Base-by-base conservation (phyloP, 1,140 invertebrate genomes). In the Arctopsyche grandis region DNA sequence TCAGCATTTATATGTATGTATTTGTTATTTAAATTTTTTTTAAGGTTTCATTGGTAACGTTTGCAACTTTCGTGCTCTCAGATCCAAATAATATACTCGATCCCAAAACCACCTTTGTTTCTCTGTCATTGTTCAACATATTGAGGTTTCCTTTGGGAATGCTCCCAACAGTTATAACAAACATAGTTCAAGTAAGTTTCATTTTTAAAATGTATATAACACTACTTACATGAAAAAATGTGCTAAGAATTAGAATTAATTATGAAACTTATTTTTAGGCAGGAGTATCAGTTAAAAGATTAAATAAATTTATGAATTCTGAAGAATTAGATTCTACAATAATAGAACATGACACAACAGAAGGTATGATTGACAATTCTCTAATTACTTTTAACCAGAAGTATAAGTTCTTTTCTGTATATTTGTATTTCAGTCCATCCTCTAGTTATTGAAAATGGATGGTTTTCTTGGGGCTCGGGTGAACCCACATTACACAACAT, bases 41-140 rank as follows among this genome's bases (percentile, higher is more conserved):
- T 89, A n/a, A 96, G 94, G 94, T 96, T 75, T 94, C 95, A 83
- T 89, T 99, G 86, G 95, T 95, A 77, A 95, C 96, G 83, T 99
- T 99, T 88, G 94, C 94, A 83, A 96, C 95, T 77, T 98, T 93
- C 89, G 94, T 98, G 83, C 88, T 97, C 86, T 90, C 93, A 84
- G 93, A 94, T 87, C 92, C 94, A 85, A 87, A 1, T 85, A 91
- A 92, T 85, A 90, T 96, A 75, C 89, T 99, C 84, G 93, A 97
- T 86, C 94, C 97, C 83, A 91, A 92, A 86, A 97, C 92, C 84
- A 98, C 96, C 82, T 99, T 99, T 91, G 98, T 99, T 80, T 96
- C 98, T 82, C 91, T 99, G 83, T 95, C 97, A 85, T 92, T 99
- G 84, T 99, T 99, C 91, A 99, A 99, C 89, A 97, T 99, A 83